Evolutionary conservation across 2,113 vertebrate species (phyloP), one percentile per base, ranked within the genome.

Genomic region (Bufo bufo): DNA sequence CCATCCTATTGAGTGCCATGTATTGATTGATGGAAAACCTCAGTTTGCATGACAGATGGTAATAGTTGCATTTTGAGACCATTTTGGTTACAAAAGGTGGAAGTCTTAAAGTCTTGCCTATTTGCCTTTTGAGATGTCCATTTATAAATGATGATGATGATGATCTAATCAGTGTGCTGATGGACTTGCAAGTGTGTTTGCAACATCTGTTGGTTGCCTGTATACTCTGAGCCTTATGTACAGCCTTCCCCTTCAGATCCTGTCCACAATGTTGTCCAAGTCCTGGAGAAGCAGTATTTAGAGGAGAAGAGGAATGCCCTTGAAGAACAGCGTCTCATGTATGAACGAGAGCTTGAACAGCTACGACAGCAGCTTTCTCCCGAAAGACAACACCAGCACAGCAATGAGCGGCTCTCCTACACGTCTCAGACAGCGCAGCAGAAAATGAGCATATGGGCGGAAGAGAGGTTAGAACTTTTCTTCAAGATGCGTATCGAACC

Each of bases 271-370:
- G 96, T 98, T 91, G 98, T 99, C 1, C 97, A 98, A 93, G 96
- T 97, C 20, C 90, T 99, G 92, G 98, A 99, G 94, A 98, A 97
- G 65, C 98, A 99, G 90, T 99, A 99, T 91, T 89, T 99, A 90
- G 98, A 99, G 90, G 98, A 99, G 92, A 99, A 99, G 93, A 94
- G 94, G 49, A 97, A 94, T 0, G 98, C 98, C 19, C 95, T 99
- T 45, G 98, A 99, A 91, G 98, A 99, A 90, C 98, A 99, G 94
- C 94, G 97, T n/a, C 90, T 97, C 89, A 97, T 98, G 97, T 99
- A 99, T 0, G 98, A 99, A 89, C 95, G 97, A 0, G 98, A 99
- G 92, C 90, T 99, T 56, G 96, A 99, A 90, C 96, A 96, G 0
- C 95, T 99, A 61, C 95, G 98, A 20, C 97, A 98, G 91, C 97